A percentile compares a stretch with the other conserved stretches of the same genome.
Conservation (phyloP, 2,113 vertebrate species). For the Entomyzon cyanotis region DNA sequence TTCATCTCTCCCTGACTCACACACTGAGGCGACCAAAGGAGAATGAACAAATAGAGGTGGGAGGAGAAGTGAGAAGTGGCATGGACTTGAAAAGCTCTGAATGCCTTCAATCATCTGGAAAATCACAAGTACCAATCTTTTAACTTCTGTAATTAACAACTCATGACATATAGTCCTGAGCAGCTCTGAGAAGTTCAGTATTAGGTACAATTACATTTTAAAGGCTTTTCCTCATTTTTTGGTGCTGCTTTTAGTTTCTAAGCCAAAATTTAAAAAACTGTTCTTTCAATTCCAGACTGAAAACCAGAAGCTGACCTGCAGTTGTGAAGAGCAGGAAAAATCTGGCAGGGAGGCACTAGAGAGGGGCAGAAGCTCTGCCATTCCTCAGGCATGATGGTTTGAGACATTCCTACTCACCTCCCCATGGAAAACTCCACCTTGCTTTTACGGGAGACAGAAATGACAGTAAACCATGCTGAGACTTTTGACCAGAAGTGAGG, state of each 20-base stretch:
- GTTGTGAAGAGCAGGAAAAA: background rate
- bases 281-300: background rate
- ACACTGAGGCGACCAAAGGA: slow-evolving; percentile 36
- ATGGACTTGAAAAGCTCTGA: slow-evolving; percentile 54
- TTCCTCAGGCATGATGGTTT: background rate
- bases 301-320: background rate
- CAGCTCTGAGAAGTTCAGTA: background rate
- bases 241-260: background rate
- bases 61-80: slow-evolving; percentile 32
- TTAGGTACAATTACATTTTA: background rate
- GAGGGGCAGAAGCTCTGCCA: background rate
- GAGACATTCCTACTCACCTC: background rate
- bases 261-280: background rate
- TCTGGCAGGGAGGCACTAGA: background rate
- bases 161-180: background rate
- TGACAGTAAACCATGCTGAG: background rate
- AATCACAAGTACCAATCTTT: slow-evolving; percentile 55
- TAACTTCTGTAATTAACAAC: slow-evolving; percentile 44
- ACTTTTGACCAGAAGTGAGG: rapidly evolving
- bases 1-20: slow-evolving; percentile 63
- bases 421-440: background rate
- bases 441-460: background rate
- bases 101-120: slow-evolving; percentile 62
- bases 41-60: slow-evolving; percentile 58
- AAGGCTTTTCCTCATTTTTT: background rate